Conservation (phyloP, 2,113 vertebrate species). For the Lonchura striata region DNA sequence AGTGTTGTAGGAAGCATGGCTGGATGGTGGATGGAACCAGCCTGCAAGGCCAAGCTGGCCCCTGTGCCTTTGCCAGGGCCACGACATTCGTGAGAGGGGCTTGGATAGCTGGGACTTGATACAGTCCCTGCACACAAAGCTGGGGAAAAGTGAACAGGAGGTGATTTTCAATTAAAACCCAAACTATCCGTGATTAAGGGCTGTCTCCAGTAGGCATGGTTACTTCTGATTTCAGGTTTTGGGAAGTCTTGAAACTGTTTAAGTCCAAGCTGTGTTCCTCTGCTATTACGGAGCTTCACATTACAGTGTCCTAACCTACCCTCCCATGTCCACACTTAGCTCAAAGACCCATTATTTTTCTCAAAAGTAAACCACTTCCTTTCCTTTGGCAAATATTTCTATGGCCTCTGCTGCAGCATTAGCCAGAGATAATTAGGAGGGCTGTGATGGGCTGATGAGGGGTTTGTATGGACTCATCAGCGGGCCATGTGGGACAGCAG, state of each 20-base stretch:
- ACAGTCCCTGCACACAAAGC: rapidly evolving
- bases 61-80: not conserved
- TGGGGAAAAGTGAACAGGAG: not conserved
- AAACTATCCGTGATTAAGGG: not conserved
- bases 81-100: rapidly evolving
- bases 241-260: not conserved
- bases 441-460: not conserved
- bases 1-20: rapidly evolving
- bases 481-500: not conserved
- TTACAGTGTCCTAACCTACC: not conserved
- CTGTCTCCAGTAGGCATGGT: not conserved
- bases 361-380: not conserved
- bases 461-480: not conserved
- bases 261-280: not conserved
- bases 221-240: not conserved
- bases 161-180: not conserved
- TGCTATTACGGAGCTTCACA: not conserved
- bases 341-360: not conserved
- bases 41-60: not conserved
- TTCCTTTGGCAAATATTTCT: not conserved
- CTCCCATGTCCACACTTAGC: not conserved
- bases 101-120: not conserved
- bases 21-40: not conserved
- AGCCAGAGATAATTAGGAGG: not conserved
- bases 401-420: not conserved